Percentiles rank a stretch among this genome's conserved stretches.
phyloP scores from a whole-genome alignment of 92 coral and sea anemone species.

The Zoanthus sociatus region DNA sequence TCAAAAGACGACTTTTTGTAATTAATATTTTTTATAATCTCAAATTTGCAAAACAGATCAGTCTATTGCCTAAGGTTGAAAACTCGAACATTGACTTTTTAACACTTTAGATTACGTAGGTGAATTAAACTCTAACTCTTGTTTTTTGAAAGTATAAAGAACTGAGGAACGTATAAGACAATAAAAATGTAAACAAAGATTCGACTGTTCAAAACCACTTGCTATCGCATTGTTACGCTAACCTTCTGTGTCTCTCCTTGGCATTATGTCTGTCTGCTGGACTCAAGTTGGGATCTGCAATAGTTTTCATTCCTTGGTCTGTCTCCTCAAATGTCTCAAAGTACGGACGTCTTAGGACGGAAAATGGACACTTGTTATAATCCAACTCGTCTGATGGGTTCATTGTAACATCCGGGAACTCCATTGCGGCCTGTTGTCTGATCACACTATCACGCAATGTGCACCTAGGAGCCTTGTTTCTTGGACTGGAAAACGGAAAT shows the following conservation, averaged over 20 bases:
- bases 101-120: no score
- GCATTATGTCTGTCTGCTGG: constrained; percentile 87
- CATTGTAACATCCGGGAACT: constrained; percentile 35
- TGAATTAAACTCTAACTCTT: no score
- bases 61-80: no score
- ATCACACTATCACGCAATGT: constrained; percentile 38
- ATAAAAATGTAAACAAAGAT: no score
- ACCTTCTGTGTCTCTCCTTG: constrained; percentile 94
- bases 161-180: no score
- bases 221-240: neutral
- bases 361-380: constrained; percentile 26
- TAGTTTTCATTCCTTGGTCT: constrained; percentile 69
- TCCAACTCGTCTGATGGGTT: constrained; percentile 29
- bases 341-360: constrained; percentile 61
- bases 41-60: no score
- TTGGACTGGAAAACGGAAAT: neutral
- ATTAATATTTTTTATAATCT: no score
- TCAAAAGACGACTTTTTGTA: no score
- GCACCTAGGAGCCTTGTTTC: constrained; percentile 30
- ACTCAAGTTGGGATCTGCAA: constrained; percentile 76
- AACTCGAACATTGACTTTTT: no score
- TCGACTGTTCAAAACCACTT: no score
- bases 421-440: constrained; percentile 41
- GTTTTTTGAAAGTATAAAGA: no score
- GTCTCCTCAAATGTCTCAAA: constrained; percentile 75